Conservation (phyloP, 1,140 invertebrate genomes). For the Euschistus heros region DNA sequence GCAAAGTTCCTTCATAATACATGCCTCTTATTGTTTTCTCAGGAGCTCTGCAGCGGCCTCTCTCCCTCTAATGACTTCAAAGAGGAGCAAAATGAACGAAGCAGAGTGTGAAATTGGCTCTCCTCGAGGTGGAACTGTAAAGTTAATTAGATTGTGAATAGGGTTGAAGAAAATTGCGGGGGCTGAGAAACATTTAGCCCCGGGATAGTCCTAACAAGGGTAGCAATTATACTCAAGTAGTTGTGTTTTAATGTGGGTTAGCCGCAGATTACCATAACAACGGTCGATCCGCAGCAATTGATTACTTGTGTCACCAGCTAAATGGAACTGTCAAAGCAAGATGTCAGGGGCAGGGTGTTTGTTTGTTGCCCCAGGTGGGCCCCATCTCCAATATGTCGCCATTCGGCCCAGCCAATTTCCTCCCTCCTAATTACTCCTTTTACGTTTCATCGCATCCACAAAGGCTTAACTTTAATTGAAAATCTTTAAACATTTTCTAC, state of each 20-base stretch:
- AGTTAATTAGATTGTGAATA: conserved; percentile 17
- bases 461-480: conserved; percentile 9
- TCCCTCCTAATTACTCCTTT: conserved; percentile 14
- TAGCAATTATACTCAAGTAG: conserved; percentile 10
- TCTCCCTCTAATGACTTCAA: conserved; percentile 2
- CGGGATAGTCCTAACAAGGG: not conserved
- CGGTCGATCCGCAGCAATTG: conserved; percentile 1
- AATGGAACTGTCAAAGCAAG: conserved; percentile 21
- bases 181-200: conserved; percentile 3
- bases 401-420: conserved; percentile 8
- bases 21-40: conserved; percentile 12
- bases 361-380: conserved; percentile 6
- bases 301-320: conserved; percentile 18
- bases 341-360: conserved; percentile 4
- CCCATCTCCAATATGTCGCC: conserved; percentile 4
- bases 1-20: conserved; percentile 3
- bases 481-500: not conserved
- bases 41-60: not conserved
- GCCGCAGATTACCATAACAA: conserved; percentile 19
- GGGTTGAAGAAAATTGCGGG: conserved; percentile 11
- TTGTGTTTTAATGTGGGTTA: not conserved
- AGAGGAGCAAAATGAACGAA: conserved; percentile 12
- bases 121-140: conserved; percentile 16
- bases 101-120: conserved; percentile 14
- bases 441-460: conserved; percentile 6